Conservation (phyloP, 2,888 invertebrate genomes). For the Herminia tarsipennalis region DNA sequence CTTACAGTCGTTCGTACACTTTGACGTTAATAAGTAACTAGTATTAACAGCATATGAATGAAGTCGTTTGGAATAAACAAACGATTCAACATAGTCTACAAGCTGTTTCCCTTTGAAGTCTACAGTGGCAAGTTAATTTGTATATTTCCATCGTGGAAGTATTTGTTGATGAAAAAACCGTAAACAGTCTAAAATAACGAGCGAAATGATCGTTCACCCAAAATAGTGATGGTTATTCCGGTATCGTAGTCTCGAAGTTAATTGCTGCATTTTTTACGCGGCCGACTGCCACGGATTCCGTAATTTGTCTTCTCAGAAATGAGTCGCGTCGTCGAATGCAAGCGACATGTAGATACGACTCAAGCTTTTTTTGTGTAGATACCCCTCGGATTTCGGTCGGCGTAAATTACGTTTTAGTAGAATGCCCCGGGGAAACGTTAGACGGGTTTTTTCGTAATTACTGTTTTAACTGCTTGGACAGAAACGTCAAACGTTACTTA, state of each 20-base stretch:
- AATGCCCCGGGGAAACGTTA: constrained; percentile 82
- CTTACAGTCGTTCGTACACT: constrained; percentile 31
- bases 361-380: constrained; percentile 53
- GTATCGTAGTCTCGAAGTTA: constrained; percentile 70
- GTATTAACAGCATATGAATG: constrained; percentile 54
- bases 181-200: constrained; percentile 75
- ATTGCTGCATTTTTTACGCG: constrained; percentile 83
- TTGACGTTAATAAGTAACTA: constrained; percentile 46
- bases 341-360: constrained; percentile 77
- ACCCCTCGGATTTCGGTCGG: constrained; percentile 75
- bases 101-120: constrained; percentile 60
- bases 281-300: constrained; percentile 76
- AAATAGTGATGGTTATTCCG: constrained; percentile 77
- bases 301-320: constrained; percentile 86
- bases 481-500: constrained; percentile 79
- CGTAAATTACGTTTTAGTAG: constrained; percentile 83
- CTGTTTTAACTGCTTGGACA: constrained; percentile 81
- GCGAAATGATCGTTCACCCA: constrained; percentile 72
- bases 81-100: constrained; percentile 45
- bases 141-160: constrained; percentile 50
- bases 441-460: constrained; percentile 81
- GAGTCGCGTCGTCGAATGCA: constrained; percentile 84
- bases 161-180: constrained; percentile 65
- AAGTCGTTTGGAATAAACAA: constrained; percentile 47
- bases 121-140: constrained; percentile 52